Evolutionary conservation across 1,140 invertebrate species (phyloP).

Genomic region (Gonatopus flavifemur): DNA sequence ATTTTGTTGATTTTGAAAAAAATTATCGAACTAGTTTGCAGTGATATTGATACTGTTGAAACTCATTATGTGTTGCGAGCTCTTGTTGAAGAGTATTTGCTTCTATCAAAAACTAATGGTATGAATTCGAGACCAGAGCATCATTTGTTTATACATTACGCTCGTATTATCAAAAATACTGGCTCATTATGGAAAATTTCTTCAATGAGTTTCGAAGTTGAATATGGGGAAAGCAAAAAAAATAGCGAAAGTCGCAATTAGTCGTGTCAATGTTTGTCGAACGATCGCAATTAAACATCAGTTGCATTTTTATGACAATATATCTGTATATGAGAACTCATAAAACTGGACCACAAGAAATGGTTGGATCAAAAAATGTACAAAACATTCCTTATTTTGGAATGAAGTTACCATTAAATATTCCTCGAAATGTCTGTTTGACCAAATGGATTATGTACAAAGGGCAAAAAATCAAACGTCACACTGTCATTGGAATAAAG

Average conservation of each 20-base stretch:
- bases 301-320: conserved; percentile 11
- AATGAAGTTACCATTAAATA: neutral
- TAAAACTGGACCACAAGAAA: neutral
- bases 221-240: conserved; percentile 13
- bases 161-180: neutral
- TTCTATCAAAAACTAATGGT: neutral
- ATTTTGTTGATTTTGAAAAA: neutral
- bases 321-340: neutral
- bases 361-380: neutral
- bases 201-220: conserved; percentile 7
- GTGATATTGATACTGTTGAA: neutral
- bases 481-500: no score
- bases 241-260: neutral
- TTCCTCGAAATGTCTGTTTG: no score
- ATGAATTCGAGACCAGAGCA: conserved; percentile 6
- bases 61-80: neutral
- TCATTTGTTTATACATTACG: conserved; percentile 7
- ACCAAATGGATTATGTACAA: no score
- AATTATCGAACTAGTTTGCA: neutral
- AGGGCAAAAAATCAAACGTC: no score
- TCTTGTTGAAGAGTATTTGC: neutral
- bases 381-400: neutral
- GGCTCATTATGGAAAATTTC: neutral
- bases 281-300: conserved; percentile 15
- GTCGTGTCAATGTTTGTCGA: conserved; percentile 8